Evolutionary conservation across 2,113 vertebrate species (phyloP).

Genomic region (Pollachius pollachius): DNA sequence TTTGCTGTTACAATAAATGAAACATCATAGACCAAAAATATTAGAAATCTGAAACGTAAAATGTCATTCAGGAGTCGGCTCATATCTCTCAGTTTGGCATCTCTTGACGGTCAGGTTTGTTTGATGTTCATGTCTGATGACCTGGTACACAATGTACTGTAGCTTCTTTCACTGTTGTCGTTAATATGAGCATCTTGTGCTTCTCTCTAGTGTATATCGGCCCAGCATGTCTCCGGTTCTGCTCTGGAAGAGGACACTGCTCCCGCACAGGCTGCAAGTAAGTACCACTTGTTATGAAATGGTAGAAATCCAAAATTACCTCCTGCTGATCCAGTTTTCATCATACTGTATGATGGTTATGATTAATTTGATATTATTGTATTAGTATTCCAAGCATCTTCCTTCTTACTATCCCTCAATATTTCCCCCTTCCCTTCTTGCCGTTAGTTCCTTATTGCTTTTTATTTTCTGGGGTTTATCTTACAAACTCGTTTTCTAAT

Average conservation of each 20-base stretch:
- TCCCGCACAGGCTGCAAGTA: constrained; percentile 96
- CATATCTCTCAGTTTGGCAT: no score
- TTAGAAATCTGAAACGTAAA: no score
- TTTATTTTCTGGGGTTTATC: no score
- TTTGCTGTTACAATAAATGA: no score
- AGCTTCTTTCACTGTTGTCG: not conserved
- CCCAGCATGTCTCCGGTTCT: constrained; percentile 94
- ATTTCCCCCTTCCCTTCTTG: not conserved
- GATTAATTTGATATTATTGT: constrained; percentile 24
- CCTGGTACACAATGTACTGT: not conserved
- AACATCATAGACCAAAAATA: no score
- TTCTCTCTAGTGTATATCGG: constrained; percentile 89
- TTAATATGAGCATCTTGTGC: constrained; percentile 15
- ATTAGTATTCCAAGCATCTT: constrained; percentile 42
- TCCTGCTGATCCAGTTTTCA: constrained; percentile 38
- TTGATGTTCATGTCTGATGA: no score
- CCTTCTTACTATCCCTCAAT: constrained; percentile 20
- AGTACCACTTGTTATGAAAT: constrained; percentile 54
- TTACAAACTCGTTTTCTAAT: no score
- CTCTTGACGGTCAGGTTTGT: no score
- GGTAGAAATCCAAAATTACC: constrained; percentile 40
- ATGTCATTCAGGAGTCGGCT: no score
- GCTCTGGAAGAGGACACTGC: constrained; percentile 95
- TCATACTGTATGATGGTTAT: constrained; percentile 40
- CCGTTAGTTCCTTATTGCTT: no score